Evolutionary conservation across 1,140 invertebrate species (phyloP).

Genomic region (Drosophila ficusphila): DNA sequence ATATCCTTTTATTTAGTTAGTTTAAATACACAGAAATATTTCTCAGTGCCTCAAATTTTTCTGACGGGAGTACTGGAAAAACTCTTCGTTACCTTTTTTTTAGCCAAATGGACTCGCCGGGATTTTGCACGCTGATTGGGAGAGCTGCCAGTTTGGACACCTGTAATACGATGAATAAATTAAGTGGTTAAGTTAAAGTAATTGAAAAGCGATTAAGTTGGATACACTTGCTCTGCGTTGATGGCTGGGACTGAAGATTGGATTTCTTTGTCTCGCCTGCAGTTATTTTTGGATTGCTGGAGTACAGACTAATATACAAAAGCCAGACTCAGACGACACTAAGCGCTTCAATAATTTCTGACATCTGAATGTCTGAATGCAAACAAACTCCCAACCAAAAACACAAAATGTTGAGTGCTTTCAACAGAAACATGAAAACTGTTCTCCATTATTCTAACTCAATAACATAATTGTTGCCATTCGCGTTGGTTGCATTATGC

Average conservation of each 20-base stretch:
- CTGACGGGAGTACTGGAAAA: constrained; percentile 6
- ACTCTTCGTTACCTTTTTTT: constrained; percentile 19
- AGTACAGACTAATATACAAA: not conserved
- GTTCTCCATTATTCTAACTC: constrained; percentile 36
- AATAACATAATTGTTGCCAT: constrained; percentile 73
- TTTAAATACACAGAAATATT: not conserved
- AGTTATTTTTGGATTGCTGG: constrained; percentile 22
- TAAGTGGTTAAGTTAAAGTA: constrained; percentile 77
- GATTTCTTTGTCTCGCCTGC: constrained; percentile 23
- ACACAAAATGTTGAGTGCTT: constrained; percentile 6
- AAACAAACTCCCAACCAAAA: not conserved
- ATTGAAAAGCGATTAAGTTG: constrained; percentile 77
- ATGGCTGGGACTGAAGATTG: constrained; percentile 6
- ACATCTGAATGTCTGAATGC: not conserved
- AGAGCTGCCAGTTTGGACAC: constrained; percentile 72
- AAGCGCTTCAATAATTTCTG: not conserved
- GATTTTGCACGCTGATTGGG: constrained; percentile 62
- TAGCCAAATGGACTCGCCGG: constrained; percentile 39
- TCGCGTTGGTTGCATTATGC: constrained; percentile 58
- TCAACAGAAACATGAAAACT: not conserved
- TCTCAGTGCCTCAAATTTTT: not conserved
- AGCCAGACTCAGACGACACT: not conserved
- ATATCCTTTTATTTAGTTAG: too few species aligned
- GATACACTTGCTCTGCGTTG: constrained; percentile 14
- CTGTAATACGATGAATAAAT: constrained; percentile 80